Evolutionary conservation across 2,888 invertebrate species (phyloP).

Genomic region (Drosophila merina): DNA sequence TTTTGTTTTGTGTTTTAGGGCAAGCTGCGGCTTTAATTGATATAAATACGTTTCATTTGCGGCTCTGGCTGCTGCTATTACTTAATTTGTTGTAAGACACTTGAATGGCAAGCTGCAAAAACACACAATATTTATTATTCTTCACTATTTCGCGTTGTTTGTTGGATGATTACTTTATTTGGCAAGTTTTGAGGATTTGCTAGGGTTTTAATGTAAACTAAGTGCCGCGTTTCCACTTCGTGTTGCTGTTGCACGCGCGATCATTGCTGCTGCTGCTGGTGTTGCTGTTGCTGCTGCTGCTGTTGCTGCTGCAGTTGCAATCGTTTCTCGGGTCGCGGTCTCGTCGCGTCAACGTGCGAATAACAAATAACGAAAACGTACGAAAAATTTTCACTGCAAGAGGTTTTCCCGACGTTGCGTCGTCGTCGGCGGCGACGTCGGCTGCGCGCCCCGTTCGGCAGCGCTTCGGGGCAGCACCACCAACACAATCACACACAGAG

Average conservation of each 20-base stretch:
- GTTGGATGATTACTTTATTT: constrained; percentile 46
- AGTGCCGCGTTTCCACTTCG: constrained; percentile 6
- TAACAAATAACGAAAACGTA: constrained; percentile 82
- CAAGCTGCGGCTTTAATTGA: constrained; percentile 48
- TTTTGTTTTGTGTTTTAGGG: constrained; percentile 24
- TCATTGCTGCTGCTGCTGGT: constrained; percentile 32
- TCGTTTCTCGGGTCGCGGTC: constrained; percentile 58
- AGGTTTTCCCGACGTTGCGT: constrained; percentile 72
- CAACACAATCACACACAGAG: constrained; percentile 51
- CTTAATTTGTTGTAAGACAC: constrained; percentile 69
- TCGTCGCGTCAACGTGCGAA: constrained; percentile 83
- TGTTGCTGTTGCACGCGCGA: constrained; percentile 43
- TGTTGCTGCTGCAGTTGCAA: constrained; percentile 33
- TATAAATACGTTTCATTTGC: constrained; percentile 38
- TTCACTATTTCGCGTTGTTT: constrained; percentile 25
- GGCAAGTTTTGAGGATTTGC: constrained; percentile 55
- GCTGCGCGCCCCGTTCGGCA: constrained; percentile 59
- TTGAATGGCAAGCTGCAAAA: constrained; percentile 52
- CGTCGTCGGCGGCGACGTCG: constrained; percentile 57
- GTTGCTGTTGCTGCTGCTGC: constrained; percentile 22
- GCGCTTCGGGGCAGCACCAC: constrained; percentile 44
- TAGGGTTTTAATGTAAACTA: constrained; percentile 6
- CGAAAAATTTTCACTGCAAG: constrained; percentile 80
- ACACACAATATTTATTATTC: constrained; percentile 46
- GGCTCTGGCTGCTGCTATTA: constrained; percentile 13